Base-by-base conservation (phyloP, 2,113 vertebrate genomes). In the Corydoras sp. region DNA sequence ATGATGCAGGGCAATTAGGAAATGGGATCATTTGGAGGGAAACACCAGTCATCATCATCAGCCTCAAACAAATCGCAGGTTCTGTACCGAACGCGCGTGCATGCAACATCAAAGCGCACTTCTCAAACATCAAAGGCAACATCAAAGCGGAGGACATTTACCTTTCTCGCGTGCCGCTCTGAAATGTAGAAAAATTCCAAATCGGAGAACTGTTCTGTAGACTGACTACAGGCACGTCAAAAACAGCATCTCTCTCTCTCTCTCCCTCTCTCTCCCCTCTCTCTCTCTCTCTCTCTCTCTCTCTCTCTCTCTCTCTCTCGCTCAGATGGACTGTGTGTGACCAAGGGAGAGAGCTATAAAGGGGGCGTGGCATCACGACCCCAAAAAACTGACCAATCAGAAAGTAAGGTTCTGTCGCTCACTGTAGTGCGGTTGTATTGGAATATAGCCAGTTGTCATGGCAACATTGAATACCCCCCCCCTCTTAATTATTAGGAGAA, bases 301-400 rank as follows among this genome's bases (percentile, higher is more conserved):
- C 43, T 49, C 48, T 18, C 35, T 50, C 15, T 73, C 9, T 73
- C 31, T 58, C 11, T 13, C 43, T 15, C 15, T n/a, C 15, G 30
- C 56, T 15, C 43, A 24, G 35, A 43, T 43, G 35, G 35, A 43
- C 35, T 43, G 35, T 43, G 35, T 43, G 35, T 43, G 35, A 43
- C 35, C 35, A 43, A 43, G 35, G 35, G 35, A 43, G 35, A 43
- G 58, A 5, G 24, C 29, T n/a, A 11, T 7, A 30, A 18, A 4
- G 55, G 56, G 66, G 66, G 66, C 66, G 66, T 68, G 66, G 66
- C 11, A 15, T 68, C 32, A 4, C n/a, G 13, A 48, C 12, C 54
- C 14, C 14, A 13, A n/a, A 11, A 56, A 56, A 56, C 15, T 24
- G 11, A 49, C 66, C 66, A 68, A 68, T 68, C 55, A 49, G 66